Evolutionary conservation across 2,888 invertebrate species (phyloP), one percentile per base, ranked within the genome.

Genomic region (Lasioglossum lativentre): DNA sequence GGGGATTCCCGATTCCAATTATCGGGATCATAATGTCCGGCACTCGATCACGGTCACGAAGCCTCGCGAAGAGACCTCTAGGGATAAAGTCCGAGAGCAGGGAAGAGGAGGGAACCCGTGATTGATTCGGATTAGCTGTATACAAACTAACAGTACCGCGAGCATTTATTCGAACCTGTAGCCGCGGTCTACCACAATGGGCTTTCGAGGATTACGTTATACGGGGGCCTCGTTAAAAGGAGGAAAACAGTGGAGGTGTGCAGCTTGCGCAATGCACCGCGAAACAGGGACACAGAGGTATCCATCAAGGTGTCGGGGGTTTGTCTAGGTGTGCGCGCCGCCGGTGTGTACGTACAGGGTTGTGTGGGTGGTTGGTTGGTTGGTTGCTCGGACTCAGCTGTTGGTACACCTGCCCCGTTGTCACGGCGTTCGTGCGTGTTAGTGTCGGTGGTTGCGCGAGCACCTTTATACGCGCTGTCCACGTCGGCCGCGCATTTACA

Each of bases 301-400:
- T 90, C 88, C 91, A 91, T 90, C 90, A 90, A 91, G 90, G 86
- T 90, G 90, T 90, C 90, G 83, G 85, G 81, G 87, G 77, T 83
- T 77, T 47, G 30, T 78, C 88, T 90, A 86, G 83, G 89, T 93
- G 80, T 92, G 78, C 63, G 30, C 34, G 3, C 34, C 34, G 34
- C 63, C 63, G 30, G 30, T 77, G 86, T 83, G 88, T 90, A 91
- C 91, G 86, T 81, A 88, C 90, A 90, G 91, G 80, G 72, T 86
- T 83, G 91, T 90, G 93, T 93, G 92, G 94, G 93, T 93, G 94
- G 93, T 88, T 90, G 81, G 63, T 63, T n/a, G n/a, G n/a, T n/a
- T n/a, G n/a, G n/a, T 34, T 19, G 19, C 63, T 63, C 16, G 63
- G 86, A 83, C 91, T 94, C 94, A 93, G 93, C 93, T 93, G 93